phyloP scores from a whole-genome alignment of 2,113 vertebrate species.

The Xenotilapia caudafasciata region DNA sequence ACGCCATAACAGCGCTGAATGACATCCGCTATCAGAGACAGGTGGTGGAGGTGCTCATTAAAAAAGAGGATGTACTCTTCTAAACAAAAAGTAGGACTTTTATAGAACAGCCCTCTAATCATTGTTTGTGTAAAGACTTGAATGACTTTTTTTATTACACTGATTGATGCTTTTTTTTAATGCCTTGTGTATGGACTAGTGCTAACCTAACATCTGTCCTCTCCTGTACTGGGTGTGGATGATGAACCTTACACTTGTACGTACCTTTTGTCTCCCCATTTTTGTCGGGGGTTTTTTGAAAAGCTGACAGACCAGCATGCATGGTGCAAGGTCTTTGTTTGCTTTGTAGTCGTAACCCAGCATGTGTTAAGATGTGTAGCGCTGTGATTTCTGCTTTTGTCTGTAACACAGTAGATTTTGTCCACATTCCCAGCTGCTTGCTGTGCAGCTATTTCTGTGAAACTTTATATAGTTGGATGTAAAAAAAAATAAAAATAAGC shows the following conservation, averaged over 20 bases:
- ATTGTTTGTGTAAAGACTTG: slow-evolving; percentile 74
- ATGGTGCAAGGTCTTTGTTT: slow-evolving; percentile 71
- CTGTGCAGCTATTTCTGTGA: slow-evolving; percentile 53
- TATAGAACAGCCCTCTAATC: slow-evolving; percentile 63
- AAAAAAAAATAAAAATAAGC: slow-evolving; percentile 39
- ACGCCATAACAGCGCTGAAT: slow-evolving; percentile 90
- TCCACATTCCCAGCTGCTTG: slow-evolving; percentile 68
- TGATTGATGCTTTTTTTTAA: slow-evolving; percentile 24
- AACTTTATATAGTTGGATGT: slow-evolving; percentile 68
- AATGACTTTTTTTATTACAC: slow-evolving; percentile 70
- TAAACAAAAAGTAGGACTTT: slow-evolving; percentile 74
- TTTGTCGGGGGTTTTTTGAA: slow-evolving; percentile 83
- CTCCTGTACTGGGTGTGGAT: slow-evolving; percentile 76
- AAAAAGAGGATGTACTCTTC: slow-evolving; percentile 95
- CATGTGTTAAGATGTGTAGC: slow-evolving; percentile 80
- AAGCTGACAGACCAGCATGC: slow-evolving; percentile 70
- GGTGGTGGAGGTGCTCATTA: slow-evolving; percentile 98
- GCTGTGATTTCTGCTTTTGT: slow-evolving; percentile 76
- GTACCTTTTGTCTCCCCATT: slow-evolving; percentile 80
- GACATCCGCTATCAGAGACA: slow-evolving; percentile 98
- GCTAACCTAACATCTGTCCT: slow-evolving; percentile 67
- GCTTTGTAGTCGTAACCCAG: slow-evolving; percentile 79
- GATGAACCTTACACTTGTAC: slow-evolving; percentile 80
- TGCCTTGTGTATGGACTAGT: slow-evolving; percentile 42
- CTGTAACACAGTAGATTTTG: slow-evolving; percentile 65